Base-by-base conservation (phyloP, 1,140 invertebrate species). In the Leptestheria dahalacensis region DNA sequence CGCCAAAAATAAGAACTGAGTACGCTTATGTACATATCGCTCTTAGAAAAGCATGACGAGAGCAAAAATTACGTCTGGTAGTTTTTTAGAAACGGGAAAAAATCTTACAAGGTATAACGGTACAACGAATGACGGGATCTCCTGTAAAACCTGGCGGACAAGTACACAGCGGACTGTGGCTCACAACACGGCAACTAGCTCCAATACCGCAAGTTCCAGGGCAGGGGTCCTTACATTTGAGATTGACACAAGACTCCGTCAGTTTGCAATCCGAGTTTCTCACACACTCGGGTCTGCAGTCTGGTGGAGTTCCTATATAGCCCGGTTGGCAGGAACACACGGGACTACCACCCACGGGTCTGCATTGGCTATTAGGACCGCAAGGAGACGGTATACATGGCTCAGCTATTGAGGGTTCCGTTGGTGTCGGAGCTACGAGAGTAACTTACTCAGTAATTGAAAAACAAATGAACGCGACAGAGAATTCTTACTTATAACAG, bases 191-290 rank as follows among this genome's bases (percentile, higher is more conserved):
- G 65, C 86, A 91, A 33, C 81, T 73, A 2, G 88, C 84, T 65
- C 86, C 82, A 12, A 82, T 72, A 3, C 87, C 88, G 68, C 88
- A 92, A 9, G 82, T 82, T 51, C 82, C 82, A 15, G 78, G 73
- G 65, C 88, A 93, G 4, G 88, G 88, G 73, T 91, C 86, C 54
- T 74, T 75, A 68, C 87, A 91, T 68, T 86, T 88, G 64, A 83
- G 80, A 62, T 82, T 78, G 26, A 88, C 81, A 66, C 86, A 90
- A n/a, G 85, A 83, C 25, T 78, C 77, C 47, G 82, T 79, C 67
- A 81, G 83, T 11, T 82, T 76, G 69, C 88, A 91, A 65, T 91
- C 87, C 0, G 82, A 83, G 66, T 86, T 87, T 1, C 82, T 76
- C 0, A 88, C 72, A 72, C 67, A 68, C 54, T 68, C 65, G 2